Percentiles rank a stretch among this genome's conserved stretches.
Conservation (phyloP, 2,888 invertebrate genomes). For the Melanchra persicariae region DNA sequence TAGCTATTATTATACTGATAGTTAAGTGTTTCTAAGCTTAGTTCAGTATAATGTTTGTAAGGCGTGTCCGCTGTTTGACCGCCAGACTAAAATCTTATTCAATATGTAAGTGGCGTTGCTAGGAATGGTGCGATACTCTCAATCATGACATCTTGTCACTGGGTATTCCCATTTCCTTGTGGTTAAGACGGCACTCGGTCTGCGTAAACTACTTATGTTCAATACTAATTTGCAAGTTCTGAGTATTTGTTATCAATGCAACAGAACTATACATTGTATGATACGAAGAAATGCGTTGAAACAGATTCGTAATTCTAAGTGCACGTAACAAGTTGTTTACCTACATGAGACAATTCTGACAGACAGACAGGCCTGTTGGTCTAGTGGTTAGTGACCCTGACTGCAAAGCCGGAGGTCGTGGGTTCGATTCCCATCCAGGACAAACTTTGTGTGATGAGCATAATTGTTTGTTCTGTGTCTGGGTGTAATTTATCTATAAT, state of each 20-base stretch:
- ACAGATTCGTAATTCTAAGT: slow-evolving; percentile 26
- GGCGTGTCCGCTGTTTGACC: slow-evolving; percentile 22
- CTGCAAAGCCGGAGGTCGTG: too few species aligned
- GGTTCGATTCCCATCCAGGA: too few species aligned
- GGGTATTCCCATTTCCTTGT: neutral
- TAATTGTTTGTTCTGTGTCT: too few species aligned
- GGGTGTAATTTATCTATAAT: too few species aligned
- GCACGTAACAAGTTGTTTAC: slow-evolving; percentile 42
- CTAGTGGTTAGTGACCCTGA: too few species aligned
- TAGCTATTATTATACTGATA: neutral
- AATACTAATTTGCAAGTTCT: slow-evolving; percentile 11
- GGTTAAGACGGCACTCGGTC: neutral
- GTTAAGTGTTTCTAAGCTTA: slow-evolving; percentile 5
- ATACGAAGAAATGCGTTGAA: slow-evolving; percentile 39
- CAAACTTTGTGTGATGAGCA: too few species aligned
- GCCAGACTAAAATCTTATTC: slow-evolving; percentile 7
- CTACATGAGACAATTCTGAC: slow-evolving; percentile 24
- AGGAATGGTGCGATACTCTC: neutral
- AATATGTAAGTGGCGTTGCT: slow-evolving; percentile 11
- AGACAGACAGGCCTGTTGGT: too few species aligned
- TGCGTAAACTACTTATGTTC: neutral
- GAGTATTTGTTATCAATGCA: slow-evolving; percentile 26
- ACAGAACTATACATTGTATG: slow-evolving; percentile 19
- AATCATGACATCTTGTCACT: slow-evolving; percentile 10
- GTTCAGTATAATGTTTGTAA: neutral